phyloP scores from a whole-genome alignment of 2,113 vertebrate species.

The Montifringilla adamsi region DNA sequence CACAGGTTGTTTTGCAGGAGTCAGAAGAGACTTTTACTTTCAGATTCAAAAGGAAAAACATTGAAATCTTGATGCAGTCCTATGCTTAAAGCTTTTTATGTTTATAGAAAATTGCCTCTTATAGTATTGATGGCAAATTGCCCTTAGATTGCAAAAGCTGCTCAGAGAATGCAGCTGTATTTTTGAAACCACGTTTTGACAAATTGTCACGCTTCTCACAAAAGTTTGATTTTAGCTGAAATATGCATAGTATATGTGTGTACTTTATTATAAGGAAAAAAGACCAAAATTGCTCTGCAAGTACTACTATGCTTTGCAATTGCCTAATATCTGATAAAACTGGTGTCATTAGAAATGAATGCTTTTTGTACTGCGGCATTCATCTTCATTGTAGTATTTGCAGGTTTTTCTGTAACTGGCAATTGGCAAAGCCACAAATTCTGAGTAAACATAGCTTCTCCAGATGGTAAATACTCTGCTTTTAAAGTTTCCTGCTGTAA shows the following conservation, averaged over 20 bases:
- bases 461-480: background rate
- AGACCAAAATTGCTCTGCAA: background rate
- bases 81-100: conserved; percentile 25
- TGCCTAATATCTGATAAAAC: background rate
- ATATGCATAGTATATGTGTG: conserved; percentile 15
- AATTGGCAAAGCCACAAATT: conserved; percentile 9
- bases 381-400: conserved; percentile 9
- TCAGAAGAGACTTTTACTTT: background rate
- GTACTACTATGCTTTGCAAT: background rate
- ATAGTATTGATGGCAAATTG: conserved; percentile 21
- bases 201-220: background rate
- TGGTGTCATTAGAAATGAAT: background rate
- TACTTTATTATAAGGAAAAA: background rate
- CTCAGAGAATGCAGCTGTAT: background rate
- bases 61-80: background rate
- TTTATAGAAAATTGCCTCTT: conserved; percentile 48
- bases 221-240: conserved; percentile 44
- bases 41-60: conserved; percentile 2
- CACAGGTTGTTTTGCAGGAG: background rate
- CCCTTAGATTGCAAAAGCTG: conserved; percentile 10
- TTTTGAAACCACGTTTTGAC: conserved; percentile 25
- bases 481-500: conserved; percentile 6
- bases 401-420: background rate
- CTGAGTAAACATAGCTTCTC: background rate
- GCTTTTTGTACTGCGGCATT: background rate